Evolutionary conservation across 2,888 invertebrate species (phyloP).

Genomic region (Pardosa pseudoannulata): DNA sequence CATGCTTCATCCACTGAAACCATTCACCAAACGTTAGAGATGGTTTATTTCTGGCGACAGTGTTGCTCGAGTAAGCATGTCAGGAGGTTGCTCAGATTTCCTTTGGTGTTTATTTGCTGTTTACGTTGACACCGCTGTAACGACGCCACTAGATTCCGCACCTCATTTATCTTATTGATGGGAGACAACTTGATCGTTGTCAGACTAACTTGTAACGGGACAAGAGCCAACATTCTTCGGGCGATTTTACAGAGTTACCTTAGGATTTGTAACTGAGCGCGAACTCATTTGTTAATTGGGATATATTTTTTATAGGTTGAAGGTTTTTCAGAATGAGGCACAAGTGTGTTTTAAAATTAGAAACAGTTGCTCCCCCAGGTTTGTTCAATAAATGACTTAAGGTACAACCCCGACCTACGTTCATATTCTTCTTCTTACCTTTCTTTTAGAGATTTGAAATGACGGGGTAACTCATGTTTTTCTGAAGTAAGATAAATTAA

Average conservation of each 20-base stretch:
- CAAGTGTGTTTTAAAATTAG: neutral
- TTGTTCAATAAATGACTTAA: neutral
- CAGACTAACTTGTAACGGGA: neutral
- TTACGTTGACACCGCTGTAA: conserved; percentile 62
- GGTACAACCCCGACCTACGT: neutral
- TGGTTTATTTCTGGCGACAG: conserved; percentile 58
- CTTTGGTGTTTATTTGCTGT: conserved; percentile 40
- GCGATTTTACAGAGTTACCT: neutral
- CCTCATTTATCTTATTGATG: conserved; percentile 64
- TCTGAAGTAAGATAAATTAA: neutral
- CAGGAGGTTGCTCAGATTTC: conserved; percentile 44
- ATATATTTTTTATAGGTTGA: neutral
- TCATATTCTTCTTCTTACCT: too few relatives aligned
- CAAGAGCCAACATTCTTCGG: neutral
- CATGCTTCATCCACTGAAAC: neutral
- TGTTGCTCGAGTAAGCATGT: conserved; percentile 50
- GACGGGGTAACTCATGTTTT: neutral
- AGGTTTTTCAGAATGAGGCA: neutral
- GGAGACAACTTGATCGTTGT: conserved; percentile 49
- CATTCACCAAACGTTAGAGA: neutral
- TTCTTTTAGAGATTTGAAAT: neutral
- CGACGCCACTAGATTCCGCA: conserved; percentile 46
- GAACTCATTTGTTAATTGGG: neutral
- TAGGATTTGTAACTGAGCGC: neutral
- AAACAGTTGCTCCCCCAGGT: neutral